Evolutionary conservation across 2,888 invertebrate species (phyloP).

Genomic region (Aleiodes leptofemur): DNA sequence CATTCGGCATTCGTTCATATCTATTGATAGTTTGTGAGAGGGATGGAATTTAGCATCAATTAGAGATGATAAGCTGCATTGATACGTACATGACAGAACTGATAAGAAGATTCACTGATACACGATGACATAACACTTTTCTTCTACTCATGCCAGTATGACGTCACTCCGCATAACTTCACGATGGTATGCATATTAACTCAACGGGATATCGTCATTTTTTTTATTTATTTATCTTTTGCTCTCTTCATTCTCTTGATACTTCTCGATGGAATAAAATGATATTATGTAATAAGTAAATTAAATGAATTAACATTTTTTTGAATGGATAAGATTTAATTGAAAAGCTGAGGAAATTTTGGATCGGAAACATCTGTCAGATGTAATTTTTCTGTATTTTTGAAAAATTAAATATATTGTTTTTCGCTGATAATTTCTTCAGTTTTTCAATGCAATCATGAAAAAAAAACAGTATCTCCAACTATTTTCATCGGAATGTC

Average conservation of each 20-base stretch:
- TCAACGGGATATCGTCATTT: slow-evolving; percentile 1
- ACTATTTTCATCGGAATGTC: too few species aligned
- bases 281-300: too few species aligned
- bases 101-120: slow-evolving; percentile 61
- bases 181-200: slow-evolving; percentile 17
- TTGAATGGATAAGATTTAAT: not conserved
- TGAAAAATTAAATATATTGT: too few species aligned
- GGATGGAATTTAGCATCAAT: slow-evolving; percentile 68
- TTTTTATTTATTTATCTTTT: not conserved
- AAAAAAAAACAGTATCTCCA: too few species aligned
- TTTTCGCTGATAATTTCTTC: too few species aligned
- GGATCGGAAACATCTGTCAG: too few species aligned
- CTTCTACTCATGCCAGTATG: slow-evolving; percentile 10
- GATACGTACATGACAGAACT: slow-evolving; percentile 60
- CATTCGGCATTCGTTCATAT: slow-evolving; percentile 56
- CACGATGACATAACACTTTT: slow-evolving; percentile 64
- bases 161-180: slow-evolving; percentile 15
- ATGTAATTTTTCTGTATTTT: too few species aligned
- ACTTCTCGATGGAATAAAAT: not conserved
- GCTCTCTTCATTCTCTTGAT: slow-evolving; percentile 19
- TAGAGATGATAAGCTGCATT: slow-evolving; percentile 62
- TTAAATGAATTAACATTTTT: not conserved
- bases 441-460: too few species aligned
- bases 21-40: slow-evolving; percentile 40
- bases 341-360: not conserved